These are phyloP conservation scores for Epicauta chinensis DNA, from an alignment of 1,140 invertebrate species.

Conservation along the genomic window DNA sequence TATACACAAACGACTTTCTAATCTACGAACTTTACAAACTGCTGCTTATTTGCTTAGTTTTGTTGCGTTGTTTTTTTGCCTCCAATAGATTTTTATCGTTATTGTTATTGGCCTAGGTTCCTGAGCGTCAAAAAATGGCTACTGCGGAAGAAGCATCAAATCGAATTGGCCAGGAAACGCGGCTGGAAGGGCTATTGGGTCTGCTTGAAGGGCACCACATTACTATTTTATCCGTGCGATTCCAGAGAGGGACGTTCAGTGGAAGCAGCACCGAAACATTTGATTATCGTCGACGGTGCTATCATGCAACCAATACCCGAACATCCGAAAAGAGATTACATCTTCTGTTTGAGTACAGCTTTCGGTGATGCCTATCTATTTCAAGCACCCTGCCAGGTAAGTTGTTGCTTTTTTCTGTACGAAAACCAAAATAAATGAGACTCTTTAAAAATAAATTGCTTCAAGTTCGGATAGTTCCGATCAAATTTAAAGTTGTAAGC, in stretches of 20 bases:
- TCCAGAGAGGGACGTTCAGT: slow-evolving; percentile 84
- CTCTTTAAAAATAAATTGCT: no score
- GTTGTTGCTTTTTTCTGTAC: slow-evolving; percentile 9
- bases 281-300: slow-evolving; percentile 95
- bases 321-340: slow-evolving; percentile 95
- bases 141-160: slow-evolving; percentile 91
- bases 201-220: slow-evolving; percentile 92
- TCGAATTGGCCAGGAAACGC: slow-evolving; percentile 89
- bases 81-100: neutral
- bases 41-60: no score
- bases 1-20: no score
- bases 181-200: slow-evolving; percentile 99
- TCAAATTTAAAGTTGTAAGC: no score
- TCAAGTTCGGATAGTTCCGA: no score
- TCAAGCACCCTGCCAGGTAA: slow-evolving; percentile 77
- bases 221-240: slow-evolving; percentile 95
- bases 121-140: slow-evolving; percentile 98
- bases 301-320: slow-evolving; percentile 98
- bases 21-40: no score
- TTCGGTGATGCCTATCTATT: slow-evolving; percentile 97
- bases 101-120: slow-evolving; percentile 58
- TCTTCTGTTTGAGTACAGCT: slow-evolving; percentile 95
- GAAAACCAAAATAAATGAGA: no score
- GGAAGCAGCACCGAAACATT: slow-evolving; percentile 87
- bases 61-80: no score